Evolutionary conservation across 1,140 invertebrate species (phyloP), one percentile per base, ranked within the genome.

Genomic region (Protaetia brevitarsis): DNA sequence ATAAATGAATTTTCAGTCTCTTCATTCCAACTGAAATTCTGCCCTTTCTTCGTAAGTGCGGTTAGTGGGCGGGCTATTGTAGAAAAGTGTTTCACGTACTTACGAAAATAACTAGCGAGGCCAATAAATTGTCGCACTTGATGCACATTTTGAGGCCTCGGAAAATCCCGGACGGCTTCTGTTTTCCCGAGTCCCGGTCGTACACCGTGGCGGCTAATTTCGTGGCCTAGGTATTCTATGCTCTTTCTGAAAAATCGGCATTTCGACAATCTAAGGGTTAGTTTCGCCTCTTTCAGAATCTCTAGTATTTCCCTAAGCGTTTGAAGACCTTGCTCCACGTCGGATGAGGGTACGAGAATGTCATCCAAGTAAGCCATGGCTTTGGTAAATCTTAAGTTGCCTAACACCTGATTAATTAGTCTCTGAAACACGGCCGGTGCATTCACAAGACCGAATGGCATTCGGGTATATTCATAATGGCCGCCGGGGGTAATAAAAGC

Each of bases 91-190:
- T 26, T 36, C 10, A 77, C 70, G 62, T 78, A 79, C 41, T 69
- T 71, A 62, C 73, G 27, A 57, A 75, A 78, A 60, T 74, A 80
- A 23, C 69, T 69, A 5, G 71, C 57, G n/a, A 82, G 64, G 19
- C 82, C 79, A 0, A 80, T 56, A 51, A 82, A 80, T 31, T 64
- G 59, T 41, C 74, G 65, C 1, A 82, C 29, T 34, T 75, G 61
- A 26, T 74, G 71, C 16, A 69, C 63, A 57, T 69, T 74, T 21
- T 59, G 62, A 4, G 73, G 74, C 10, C 29, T 51, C 19, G 62
- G 26, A 28, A 41, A 41, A 13, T 51, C 13, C 1, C 11, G 10
- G 21, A 76, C 29, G 30, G 67, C 68, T 10, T 72, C 51, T 0
- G 69, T 29, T 21, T 76, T 75, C 8, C 23, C n/a, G 1, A 36